A percentile compares a stretch with the other conserved stretches of the same genome.
These are phyloP conservation scores for Drosophila elegans DNA, from an alignment of 1,140 invertebrate species.

Conservation along the genomic window DNA sequence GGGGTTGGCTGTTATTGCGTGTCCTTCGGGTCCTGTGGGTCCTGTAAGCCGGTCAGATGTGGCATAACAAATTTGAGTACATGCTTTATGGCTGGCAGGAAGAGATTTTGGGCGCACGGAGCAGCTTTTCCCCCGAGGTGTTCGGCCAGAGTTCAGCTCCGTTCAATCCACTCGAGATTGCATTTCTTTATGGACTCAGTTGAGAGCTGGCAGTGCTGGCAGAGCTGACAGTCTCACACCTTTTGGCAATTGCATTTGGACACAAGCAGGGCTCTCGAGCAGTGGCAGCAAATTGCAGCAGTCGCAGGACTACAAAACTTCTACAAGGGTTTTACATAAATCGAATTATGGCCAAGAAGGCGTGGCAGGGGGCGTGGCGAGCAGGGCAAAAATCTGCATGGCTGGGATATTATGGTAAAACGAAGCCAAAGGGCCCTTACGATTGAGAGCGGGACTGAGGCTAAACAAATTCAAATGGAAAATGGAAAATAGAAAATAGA, in stretches of 20 bases:
- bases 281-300: slow-evolving; percentile 59
- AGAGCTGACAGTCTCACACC: slow-evolving; percentile 39
- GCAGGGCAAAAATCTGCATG: slow-evolving; percentile 18
- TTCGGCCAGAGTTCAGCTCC: slow-evolving; percentile 26
- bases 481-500: slow-evolving; percentile 70
- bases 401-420: slow-evolving; percentile 49
- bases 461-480: slow-evolving; percentile 66
- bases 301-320: slow-evolving; percentile 32
- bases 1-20: slow-evolving; percentile 36
- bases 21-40: slow-evolving; percentile 34
- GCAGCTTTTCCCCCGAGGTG: slow-evolving; percentile 12
- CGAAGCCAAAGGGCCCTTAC: slow-evolving; percentile 43
- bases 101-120: slow-evolving; percentile 13
- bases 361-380: not conserved
- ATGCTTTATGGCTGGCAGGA: slow-evolving; percentile 45
- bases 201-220: not conserved
- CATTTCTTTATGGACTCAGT: slow-evolving; percentile 40
- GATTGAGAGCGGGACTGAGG: slow-evolving; percentile 35
- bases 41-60: slow-evolving; percentile 43
- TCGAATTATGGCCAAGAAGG: slow-evolving; percentile 59
- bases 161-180: slow-evolving; percentile 39
- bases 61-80: slow-evolving; percentile 48
- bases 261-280: slow-evolving; percentile 15
- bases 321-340: slow-evolving; percentile 67
- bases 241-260: slow-evolving; percentile 46